Percentiles rank a stretch among this genome's conserved stretches.
Evolutionary conservation across 2,113 vertebrate species (phyloP).

Genomic region (Muntiacus muntjak): DNA sequence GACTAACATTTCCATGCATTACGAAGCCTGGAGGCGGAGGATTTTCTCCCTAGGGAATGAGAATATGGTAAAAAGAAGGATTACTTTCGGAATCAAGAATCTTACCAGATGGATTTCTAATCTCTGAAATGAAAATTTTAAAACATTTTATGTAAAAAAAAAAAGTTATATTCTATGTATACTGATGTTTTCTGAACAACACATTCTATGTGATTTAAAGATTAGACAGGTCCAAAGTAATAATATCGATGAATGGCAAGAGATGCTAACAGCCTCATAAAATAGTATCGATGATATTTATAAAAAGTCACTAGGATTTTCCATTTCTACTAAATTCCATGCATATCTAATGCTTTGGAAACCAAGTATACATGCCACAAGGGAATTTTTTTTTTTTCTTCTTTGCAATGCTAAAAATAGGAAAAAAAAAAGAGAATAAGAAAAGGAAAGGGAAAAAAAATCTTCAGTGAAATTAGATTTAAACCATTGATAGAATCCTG

Average conservation of each 20-base stretch:
- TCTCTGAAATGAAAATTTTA: not conserved
- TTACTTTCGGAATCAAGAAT: not conserved
- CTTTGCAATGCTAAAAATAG: not conserved
- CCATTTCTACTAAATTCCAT: constrained; percentile 40
- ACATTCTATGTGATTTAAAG: not conserved
- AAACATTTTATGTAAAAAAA: not conserved
- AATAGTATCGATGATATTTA: not conserved
- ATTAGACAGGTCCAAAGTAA: constrained; percentile 31
- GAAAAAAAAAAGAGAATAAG: not conserved
- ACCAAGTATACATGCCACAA: constrained; percentile 24
- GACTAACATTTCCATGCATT: constrained; percentile 77
- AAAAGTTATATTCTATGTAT: not conserved
- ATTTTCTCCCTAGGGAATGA: constrained; percentile 84
- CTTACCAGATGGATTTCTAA: not conserved
- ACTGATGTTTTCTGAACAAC: not conserved
- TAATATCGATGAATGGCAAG: constrained; percentile 20
- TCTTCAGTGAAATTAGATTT: constrained; percentile 43
- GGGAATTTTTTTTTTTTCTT: not conserved
- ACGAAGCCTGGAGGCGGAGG: constrained; percentile 85
- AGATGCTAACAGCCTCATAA: constrained; percentile 10
- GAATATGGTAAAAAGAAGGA: constrained; percentile 38
- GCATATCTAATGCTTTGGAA: constrained; percentile 14
- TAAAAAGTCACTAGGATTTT: not conserved
- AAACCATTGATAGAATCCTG: not conserved
- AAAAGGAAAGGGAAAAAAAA: not conserved